Evolutionary conservation across 2,113 vertebrate genomes (phyloP).

Genomic region (Abramis brama): DNA sequence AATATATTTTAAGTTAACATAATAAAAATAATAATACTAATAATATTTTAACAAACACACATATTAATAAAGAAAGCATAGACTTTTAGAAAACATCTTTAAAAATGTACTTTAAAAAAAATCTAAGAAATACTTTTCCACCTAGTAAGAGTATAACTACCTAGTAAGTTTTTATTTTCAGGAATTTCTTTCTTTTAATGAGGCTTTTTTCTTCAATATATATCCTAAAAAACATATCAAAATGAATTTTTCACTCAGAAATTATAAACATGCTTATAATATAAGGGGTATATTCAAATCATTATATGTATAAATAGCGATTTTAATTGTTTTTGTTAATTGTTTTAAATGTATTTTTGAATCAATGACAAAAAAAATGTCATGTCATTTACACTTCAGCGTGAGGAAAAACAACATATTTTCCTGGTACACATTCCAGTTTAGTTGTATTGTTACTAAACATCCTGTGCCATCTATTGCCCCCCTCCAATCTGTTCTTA

Average conservation of each 20-base stretch:
- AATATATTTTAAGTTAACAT: no score
- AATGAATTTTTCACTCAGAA: background rate
- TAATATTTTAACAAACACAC: no score
- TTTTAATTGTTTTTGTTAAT: no score
- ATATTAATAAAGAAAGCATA: no score
- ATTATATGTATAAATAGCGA: background rate
- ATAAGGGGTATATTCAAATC: background rate
- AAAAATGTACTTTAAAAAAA: background rate
- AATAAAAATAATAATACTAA: no score
- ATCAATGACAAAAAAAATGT: background rate
- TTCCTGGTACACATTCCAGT: background rate
- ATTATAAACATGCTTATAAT: background rate
- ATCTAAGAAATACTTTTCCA: background rate
- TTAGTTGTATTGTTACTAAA: conserved; percentile 13
- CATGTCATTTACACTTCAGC: background rate
- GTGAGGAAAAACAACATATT: background rate
- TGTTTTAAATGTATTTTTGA: background rate
- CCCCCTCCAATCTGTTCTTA: conserved; percentile 8
- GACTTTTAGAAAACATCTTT: no score
- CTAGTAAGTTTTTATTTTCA: no score
- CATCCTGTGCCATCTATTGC: background rate
- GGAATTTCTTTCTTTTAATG: no score
- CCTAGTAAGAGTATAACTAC: no score
- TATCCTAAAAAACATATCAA: background rate
- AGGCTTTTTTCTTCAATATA: background rate